Percentiles rank a stretch among this genome's conserved stretches.
Evolutionary conservation across 2,888 invertebrate species (phyloP).

Genomic region (Stictocephala bisonia): DNA sequence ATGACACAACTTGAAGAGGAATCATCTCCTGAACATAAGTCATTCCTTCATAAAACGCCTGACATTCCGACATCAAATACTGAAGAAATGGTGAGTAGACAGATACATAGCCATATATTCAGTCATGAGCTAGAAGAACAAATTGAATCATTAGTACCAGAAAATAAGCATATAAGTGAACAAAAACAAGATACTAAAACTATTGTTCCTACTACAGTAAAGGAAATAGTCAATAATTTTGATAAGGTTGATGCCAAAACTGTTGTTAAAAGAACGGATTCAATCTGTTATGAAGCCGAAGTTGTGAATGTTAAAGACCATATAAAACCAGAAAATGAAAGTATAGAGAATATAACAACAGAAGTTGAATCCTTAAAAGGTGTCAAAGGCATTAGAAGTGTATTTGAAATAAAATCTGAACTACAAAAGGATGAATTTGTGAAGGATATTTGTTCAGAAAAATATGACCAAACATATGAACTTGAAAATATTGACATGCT

Average conservation of each 20-base stretch:
- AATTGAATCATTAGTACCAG: slow-evolving; percentile 59
- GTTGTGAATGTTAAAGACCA: slow-evolving; percentile 26
- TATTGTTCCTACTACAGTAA: slow-evolving; percentile 23
- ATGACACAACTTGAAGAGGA: slow-evolving; percentile 66
- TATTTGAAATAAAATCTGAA: neutral
- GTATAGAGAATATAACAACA: no score
- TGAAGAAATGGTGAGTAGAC: slow-evolving; percentile 57
- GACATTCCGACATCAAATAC: slow-evolving; percentile 58
- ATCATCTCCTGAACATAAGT: slow-evolving; percentile 67
- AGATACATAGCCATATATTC: slow-evolving; percentile 60
- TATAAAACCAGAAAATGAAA: neutral
- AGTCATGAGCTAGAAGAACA: slow-evolving; percentile 59
- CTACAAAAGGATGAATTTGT: neutral
- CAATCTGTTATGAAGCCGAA: slow-evolving; percentile 46
- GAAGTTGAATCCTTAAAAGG: no score
- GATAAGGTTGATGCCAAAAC: slow-evolving; percentile 49
- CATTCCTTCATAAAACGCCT: slow-evolving; percentile 58
- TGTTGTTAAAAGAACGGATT: slow-evolving; percentile 51
- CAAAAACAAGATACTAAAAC: slow-evolving; percentile 16
- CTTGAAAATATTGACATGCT: slow-evolving; percentile 8
- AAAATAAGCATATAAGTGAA: slow-evolving; percentile 57
- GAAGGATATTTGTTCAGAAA: neutral
- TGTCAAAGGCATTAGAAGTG: no score
- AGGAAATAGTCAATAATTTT: slow-evolving; percentile 27
- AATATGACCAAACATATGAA: neutral